Conservation (phyloP, 2,113 vertebrate species). For the Ailurus styani region DNA sequence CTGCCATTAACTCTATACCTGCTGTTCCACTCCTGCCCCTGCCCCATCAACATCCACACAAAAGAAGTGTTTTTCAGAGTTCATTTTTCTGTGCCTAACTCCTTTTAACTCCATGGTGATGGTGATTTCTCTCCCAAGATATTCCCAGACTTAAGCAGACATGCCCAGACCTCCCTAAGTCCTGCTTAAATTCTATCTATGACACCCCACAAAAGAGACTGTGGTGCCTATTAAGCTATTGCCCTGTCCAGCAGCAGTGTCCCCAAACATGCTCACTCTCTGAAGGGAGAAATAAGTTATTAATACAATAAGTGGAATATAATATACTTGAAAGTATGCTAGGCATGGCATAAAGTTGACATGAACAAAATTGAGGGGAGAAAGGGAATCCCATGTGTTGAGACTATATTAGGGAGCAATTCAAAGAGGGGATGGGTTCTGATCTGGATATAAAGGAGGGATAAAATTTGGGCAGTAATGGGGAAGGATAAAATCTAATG, state of each 20-base stretch:
- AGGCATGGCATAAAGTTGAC: neutral
- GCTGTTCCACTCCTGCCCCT: neutral
- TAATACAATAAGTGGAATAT: neutral
- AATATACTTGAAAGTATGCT: neutral
- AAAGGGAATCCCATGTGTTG: neutral
- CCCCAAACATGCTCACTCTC: neutral
- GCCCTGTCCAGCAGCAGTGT: neutral
- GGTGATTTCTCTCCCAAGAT: neutral
- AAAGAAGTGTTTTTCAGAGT: neutral
- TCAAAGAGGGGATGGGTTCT: neutral
- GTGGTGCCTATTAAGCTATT: neutral
- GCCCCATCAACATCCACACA: neutral
- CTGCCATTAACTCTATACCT: neutral
- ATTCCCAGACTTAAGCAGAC: neutral
- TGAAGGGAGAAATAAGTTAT: neutral
- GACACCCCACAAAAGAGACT: neutral
- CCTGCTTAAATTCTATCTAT: neutral
- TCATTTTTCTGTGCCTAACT: neutral
- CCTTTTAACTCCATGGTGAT: neutral
- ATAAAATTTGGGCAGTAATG: neutral
- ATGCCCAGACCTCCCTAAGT: neutral
- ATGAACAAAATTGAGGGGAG: neutral
- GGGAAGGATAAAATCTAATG: neutral
- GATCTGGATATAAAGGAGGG: neutral
- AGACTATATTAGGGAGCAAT: neutral